A percentile compares a stretch with the other conserved stretches of the same genome.
Conservation (phyloP, 2,797 vertebrate genomes). For the Coregonus suidteri region DNA sequence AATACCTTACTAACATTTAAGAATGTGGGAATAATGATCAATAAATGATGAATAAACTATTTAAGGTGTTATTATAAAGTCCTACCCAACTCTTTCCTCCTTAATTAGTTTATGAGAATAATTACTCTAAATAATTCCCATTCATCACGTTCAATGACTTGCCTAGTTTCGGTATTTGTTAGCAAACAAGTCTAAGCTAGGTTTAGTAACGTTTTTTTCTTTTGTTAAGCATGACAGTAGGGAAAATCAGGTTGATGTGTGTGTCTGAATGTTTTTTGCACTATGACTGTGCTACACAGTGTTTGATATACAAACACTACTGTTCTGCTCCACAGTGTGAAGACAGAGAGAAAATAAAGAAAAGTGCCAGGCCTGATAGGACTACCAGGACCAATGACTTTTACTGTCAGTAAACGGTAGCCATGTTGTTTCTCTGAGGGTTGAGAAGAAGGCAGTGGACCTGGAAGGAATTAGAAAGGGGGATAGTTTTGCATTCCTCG, state of each 20-base stretch:
- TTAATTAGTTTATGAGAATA: background rate
- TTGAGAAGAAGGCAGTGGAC: constrained; percentile 3
- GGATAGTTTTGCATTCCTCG: constrained; percentile 5
- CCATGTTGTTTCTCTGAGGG: constrained; percentile 8
- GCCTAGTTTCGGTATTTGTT: background rate
- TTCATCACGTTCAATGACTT: background rate
- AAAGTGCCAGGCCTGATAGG: background rate
- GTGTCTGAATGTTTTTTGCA: background rate
- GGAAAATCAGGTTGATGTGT: background rate
- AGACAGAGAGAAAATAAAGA: no score
- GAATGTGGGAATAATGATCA: no score
- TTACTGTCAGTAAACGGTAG: background rate
- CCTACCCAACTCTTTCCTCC: background rate
- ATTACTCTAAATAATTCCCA: background rate
- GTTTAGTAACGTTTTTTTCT: no score
- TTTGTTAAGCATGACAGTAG: background rate
- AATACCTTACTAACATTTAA: no score
- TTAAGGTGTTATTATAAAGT: background rate
- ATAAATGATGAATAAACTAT: no score
- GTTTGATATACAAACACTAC: no score
- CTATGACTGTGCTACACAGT: background rate
- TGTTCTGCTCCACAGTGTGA: no score
- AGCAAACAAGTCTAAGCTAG: no score
- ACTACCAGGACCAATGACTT: background rate
- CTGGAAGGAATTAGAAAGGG: background rate